These are phyloP conservation scores for Phyllotreta striolata DNA, from an alignment of 2,888 invertebrate species.

Conservation along the genomic window DNA sequence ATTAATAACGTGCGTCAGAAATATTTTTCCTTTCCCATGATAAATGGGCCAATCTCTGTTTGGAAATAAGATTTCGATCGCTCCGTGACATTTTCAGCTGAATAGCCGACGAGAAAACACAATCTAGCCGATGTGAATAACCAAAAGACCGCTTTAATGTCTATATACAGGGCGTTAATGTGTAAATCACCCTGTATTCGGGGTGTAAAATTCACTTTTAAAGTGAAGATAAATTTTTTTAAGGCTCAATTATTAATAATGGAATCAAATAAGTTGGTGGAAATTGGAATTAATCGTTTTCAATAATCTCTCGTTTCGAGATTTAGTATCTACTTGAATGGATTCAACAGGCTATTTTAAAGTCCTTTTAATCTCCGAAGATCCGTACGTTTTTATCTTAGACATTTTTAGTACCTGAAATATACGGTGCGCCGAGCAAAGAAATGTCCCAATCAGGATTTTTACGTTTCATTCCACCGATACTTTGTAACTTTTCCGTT, in stretches of 20 bases:
- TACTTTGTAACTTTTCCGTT: constrained; percentile 22
- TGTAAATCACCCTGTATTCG: no score
- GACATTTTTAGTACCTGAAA: constrained; percentile 26
- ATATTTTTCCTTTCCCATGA: constrained; percentile 20
- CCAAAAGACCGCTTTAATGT: no score
- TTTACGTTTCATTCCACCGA: constrained; percentile 21
- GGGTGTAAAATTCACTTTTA: no score
- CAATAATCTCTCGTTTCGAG: constrained; percentile 5
- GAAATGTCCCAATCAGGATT: constrained; percentile 25
- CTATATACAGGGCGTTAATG: no score
- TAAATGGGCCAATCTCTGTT: constrained; percentile 22
- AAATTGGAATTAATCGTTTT: constrained; percentile 9
- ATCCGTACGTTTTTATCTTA: constrained; percentile 23
- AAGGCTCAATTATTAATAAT: no score
- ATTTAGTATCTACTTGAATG: neutral
- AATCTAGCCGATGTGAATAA: neutral
- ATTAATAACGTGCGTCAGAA: constrained; percentile 25
- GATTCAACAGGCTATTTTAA: constrained; percentile 15
- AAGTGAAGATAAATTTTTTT: no score
- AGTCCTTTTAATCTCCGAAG: constrained; percentile 12
- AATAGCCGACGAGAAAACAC: neutral
- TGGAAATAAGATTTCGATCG: constrained; percentile 14
- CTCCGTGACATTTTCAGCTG: neutral
- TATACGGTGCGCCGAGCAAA: constrained; percentile 14
- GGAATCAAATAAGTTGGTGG: neutral